Evolutionary conservation across 1,140 invertebrate species (phyloP), one percentile per base, ranked within the genome.

Genomic region (Pinna nobilis): DNA sequence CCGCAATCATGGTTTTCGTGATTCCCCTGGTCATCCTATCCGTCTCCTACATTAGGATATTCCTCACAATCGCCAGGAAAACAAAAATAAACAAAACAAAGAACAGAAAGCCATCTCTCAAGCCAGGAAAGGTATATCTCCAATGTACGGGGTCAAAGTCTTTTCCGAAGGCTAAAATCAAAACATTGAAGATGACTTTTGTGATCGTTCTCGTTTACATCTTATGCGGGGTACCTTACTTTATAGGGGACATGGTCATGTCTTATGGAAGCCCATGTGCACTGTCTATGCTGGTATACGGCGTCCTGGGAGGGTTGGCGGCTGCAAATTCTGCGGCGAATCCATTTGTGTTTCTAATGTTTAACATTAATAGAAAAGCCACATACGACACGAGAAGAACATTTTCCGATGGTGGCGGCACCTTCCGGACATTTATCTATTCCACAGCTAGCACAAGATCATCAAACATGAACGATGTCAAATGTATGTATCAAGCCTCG

Each of bases 101-200:
- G 47, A 76, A 76, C 18, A 76, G 73, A 28, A 57, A 50, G 71
- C 74, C 49, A 33, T 44, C 70, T 13, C 70, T 60, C 28, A 81
- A 77, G 47, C 60, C 77, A 13, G 80, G 83, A 28, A 79, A 84
- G 60, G 65, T 87, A 33, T 82, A 84, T 20, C 77, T 88, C 7
- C 86, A 86, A 72, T 86, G 84, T 59, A 87, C 85, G 1, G 76
- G 71, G 1, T 84, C 84, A 0, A 83, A 78, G 3, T 86, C 88
- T 4, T 73, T 90, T 7, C 86, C 84, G 20, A 83, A 79, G 63
- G 89, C 89, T 2, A 89, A 89, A 74, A 80, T 87, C 2, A 90
- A 90, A 74, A 90, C 89, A 0, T 66, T 90, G 28, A 87, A 86
- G 65, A 88, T 90, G 86, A 88, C 88, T 0, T 73, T 86, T 18